Conservation (phyloP, 2,113 vertebrate genomes). For the Neofelis nebulosa region DNA sequence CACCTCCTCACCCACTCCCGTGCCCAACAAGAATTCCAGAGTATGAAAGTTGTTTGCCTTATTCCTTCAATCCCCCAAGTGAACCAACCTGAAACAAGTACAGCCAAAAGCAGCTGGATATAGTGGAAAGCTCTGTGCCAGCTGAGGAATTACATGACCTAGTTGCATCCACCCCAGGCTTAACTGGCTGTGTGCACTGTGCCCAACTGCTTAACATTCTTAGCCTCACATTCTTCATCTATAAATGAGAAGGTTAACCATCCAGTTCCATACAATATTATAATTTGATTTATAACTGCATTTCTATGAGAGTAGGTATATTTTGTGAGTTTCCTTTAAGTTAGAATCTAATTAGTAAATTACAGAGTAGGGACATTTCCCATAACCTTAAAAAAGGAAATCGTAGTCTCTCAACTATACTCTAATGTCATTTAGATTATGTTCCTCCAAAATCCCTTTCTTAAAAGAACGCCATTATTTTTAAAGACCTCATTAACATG, state of each 20-base stretch:
- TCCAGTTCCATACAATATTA: background rate
- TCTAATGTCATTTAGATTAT: background rate
- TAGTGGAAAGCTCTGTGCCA: background rate
- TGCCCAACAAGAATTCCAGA: background rate
- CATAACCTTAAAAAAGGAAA: background rate
- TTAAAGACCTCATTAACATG: background rate
- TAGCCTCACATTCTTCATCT: background rate
- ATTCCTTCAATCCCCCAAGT: background rate
- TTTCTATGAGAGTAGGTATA: background rate
- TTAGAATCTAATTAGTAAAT: slow-evolving; percentile 44
- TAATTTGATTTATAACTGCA: background rate
- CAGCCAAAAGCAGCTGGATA: background rate
- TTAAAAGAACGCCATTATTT: background rate
- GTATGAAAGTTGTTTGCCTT: background rate
- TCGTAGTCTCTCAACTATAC: background rate
- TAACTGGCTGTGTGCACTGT: background rate
- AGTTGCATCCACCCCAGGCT: background rate
- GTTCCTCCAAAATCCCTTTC: background rate
- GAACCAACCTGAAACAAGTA: background rate
- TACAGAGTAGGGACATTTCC: background rate
- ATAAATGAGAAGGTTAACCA: background rate
- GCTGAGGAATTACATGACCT: background rate
- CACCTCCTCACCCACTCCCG: accelerated
- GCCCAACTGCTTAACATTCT: background rate
- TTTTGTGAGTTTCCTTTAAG: background rate